Evolutionary conservation across 1,140 invertebrate genomes (phyloP).

Genomic region (Euura saliciscinereae): DNA sequence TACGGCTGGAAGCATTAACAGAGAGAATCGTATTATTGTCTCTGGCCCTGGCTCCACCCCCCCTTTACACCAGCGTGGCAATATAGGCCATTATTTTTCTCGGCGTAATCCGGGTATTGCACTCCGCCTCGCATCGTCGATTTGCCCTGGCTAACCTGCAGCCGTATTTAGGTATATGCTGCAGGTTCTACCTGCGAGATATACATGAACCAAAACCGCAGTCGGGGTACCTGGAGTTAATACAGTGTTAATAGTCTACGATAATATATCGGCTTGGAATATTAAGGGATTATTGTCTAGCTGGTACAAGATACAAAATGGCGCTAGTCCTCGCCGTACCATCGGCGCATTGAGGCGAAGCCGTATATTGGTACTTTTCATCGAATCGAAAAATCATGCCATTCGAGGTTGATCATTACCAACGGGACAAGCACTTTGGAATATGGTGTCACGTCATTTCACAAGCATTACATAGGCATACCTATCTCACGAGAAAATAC

Average conservation of each 20-base stretch:
- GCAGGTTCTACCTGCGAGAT: background rate
- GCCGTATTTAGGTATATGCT: background rate
- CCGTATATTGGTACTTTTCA: no score
- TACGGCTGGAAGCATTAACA: constrained; percentile 47
- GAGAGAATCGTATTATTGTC: constrained; percentile 37
- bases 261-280: background rate
- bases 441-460: no score
- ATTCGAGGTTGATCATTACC: no score
- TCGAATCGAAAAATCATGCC: no score
- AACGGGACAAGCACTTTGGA: no score
- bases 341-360: background rate
- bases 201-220: no score
- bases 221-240: background rate
- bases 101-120: background rate
- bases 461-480: no score
- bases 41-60: constrained; percentile 14
- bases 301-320: background rate
- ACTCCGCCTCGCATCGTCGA: background rate
- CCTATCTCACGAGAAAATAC: no score
- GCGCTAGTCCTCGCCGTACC: background rate
- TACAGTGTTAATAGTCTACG: constrained; percentile 5
- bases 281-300: constrained; percentile 4
- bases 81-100: constrained; percentile 7
- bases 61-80: constrained; percentile 11
- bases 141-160: background rate